Evolutionary conservation across 2,888 invertebrate genomes (phyloP).

Genomic region (Drosophila recens): DNA sequence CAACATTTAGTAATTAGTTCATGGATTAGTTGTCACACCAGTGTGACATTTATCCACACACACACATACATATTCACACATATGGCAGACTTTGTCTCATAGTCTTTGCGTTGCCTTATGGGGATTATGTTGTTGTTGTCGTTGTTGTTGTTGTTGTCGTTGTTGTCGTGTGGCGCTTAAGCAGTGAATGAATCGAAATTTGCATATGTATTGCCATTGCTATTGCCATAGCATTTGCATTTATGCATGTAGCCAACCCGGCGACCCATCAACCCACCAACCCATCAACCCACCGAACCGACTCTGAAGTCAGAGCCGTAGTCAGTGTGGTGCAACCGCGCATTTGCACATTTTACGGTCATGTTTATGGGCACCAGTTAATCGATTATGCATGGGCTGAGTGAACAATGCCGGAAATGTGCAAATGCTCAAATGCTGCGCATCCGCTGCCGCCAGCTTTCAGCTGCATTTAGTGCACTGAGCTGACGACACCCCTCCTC

Average conservation of each 20-base stretch:
- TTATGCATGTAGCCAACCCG: slow-evolving; percentile 63
- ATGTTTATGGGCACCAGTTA: slow-evolving; percentile 75
- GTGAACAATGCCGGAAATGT: slow-evolving; percentile 76
- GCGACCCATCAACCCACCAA: slow-evolving; percentile 20
- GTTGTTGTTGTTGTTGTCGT: neutral
- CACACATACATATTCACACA: slow-evolving; percentile 3
- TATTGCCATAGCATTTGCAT: slow-evolving; percentile 72
- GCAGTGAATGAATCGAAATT: slow-evolving; percentile 55
- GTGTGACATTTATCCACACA: slow-evolving; percentile 9
- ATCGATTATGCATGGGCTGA: slow-evolving; percentile 77
- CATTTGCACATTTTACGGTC: slow-evolving; percentile 77
- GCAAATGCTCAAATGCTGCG: slow-evolving; percentile 71
- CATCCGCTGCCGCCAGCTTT: slow-evolving; percentile 49
- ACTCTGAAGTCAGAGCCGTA: slow-evolving; percentile 7
- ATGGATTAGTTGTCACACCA: slow-evolving; percentile 17
- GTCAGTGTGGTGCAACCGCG: slow-evolving; percentile 51
- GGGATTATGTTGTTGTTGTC: slow-evolving; percentile 12
- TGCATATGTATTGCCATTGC: slow-evolving; percentile 72
- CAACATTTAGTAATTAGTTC: slow-evolving; percentile 37
- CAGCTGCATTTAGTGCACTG: slow-evolving; percentile 20
- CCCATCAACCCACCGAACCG: neutral
- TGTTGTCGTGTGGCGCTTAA: slow-evolving; percentile 13
- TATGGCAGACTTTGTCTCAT: slow-evolving; percentile 5
- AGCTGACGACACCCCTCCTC: neutral
- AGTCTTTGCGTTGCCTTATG: slow-evolving; percentile 11